Conservation (phyloP, 2,888 invertebrate genomes). For the Luffia ferchaultella region DNA sequence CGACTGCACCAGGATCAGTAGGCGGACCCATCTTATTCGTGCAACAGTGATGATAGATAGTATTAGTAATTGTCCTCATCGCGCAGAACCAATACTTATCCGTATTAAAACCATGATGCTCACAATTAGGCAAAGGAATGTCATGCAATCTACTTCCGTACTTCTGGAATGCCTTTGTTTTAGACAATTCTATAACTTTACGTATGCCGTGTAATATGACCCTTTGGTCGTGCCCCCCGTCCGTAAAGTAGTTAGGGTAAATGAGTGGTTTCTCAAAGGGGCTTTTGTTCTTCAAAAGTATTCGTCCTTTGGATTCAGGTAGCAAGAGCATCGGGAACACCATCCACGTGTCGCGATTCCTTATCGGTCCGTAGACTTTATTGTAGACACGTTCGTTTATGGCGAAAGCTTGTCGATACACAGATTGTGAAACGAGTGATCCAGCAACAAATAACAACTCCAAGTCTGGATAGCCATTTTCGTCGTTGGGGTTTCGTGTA, state of each 20-base stretch:
- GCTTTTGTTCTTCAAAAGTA: conserved; percentile 68
- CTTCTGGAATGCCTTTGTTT: conserved; percentile 57
- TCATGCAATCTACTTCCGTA: conserved; percentile 61
- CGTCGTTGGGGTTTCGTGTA: conserved; percentile 41
- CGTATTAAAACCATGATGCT: conserved; percentile 52
- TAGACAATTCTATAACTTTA: conserved; percentile 41
- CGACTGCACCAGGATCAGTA: conserved; percentile 54
- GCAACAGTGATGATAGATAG: conserved; percentile 64
- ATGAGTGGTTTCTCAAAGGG: conserved; percentile 73
- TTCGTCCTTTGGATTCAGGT: conserved; percentile 69
- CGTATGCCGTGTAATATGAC: conserved; percentile 53
- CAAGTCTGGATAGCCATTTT: conserved; percentile 65
- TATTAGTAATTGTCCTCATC: conserved; percentile 51
- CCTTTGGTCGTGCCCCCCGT: conserved; percentile 62
- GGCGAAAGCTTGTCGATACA: conserved; percentile 33
- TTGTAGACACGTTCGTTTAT: conserved; percentile 46
- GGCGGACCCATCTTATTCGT: conserved; percentile 62
- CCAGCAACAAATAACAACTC: conserved; percentile 63
- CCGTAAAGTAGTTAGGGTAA: conserved; percentile 71
- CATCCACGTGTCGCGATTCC: conserved; percentile 51
- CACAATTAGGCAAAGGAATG: conserved; percentile 63
- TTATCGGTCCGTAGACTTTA: conserved; percentile 44
- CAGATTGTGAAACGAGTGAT: conserved; percentile 43
- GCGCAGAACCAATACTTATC: conserved; percentile 78
- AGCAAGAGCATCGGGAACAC: conserved; percentile 69